Percentiles rank a stretch among this genome's conserved stretches.
phyloP scores from a whole-genome alignment of 2,888 invertebrate species.

The Cataglyphis altisquamis region DNA sequence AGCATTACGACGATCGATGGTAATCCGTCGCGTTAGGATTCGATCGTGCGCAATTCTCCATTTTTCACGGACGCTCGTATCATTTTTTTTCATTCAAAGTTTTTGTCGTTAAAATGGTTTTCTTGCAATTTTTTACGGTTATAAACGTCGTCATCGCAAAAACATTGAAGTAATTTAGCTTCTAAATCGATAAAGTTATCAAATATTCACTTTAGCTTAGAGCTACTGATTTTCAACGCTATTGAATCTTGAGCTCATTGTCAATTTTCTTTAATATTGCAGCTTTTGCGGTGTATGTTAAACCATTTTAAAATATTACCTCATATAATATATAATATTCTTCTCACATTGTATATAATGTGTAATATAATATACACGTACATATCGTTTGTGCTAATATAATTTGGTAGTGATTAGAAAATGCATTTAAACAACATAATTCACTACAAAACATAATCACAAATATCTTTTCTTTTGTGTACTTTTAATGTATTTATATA shows the following conservation, averaged over 20 bases:
- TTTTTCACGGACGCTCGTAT: constrained; percentile 2
- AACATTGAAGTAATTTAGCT: background rate
- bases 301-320: background rate
- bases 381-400: background rate
- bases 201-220: constrained; percentile 22
- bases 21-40: constrained; percentile 10
- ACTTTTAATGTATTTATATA: background rate
- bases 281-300: background rate
- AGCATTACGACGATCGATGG: constrained; percentile 30
- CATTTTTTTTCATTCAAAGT: constrained; percentile 38
- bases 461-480: background rate
- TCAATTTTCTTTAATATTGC: background rate
- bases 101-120: constrained; percentile 27
- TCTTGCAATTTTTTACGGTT: constrained; percentile 13
- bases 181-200: constrained; percentile 11
- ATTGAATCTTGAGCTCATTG: background rate
- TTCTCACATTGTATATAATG: background rate
- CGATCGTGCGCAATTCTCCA: background rate
- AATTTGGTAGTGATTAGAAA: background rate
- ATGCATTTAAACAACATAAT: background rate
- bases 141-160: constrained; percentile 10
- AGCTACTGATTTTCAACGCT: background rate
- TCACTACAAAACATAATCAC: background rate
- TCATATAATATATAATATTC: background rate
- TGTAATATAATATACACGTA: background rate